A percentile compares a stretch with the other conserved stretches of the same genome.
Evolutionary conservation across 2,113 vertebrate genomes (phyloP).

Genomic region (Plectropomus leopardus): DNA sequence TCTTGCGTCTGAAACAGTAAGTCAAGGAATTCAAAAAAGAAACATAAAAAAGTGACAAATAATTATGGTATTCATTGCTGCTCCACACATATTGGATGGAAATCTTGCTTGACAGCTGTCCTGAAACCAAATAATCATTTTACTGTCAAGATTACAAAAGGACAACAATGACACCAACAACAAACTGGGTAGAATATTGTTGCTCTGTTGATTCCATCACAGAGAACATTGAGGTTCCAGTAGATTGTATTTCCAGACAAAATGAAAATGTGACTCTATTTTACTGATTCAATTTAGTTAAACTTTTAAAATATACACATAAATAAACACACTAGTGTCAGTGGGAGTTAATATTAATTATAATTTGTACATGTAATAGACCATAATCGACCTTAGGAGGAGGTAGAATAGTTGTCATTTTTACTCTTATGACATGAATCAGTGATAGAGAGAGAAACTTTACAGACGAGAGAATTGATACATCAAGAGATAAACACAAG

Average conservation of each 20-base stretch:
- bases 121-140: neutral
- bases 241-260: neutral
- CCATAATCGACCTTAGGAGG: neutral
- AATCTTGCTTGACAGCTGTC: neutral
- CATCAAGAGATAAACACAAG: neutral
- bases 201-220: neutral
- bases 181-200: neutral
- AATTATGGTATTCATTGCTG: neutral
- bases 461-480: neutral
- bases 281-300: neutral
- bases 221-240: no score
- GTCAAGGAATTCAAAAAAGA: neutral
- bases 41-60: constrained; percentile 2
- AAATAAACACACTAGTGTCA: neutral
- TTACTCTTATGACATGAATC: neutral
- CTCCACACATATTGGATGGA: neutral
- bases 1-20: neutral
- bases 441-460: neutral
- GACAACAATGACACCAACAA: neutral
- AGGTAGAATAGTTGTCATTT: neutral
- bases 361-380: neutral
- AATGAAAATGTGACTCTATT: neutral
- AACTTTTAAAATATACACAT: neutral
- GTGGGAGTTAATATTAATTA: neutral
- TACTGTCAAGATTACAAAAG: neutral